These are phyloP conservation scores for Gouania willdenowi DNA, from an alignment of 2,797 vertebrate species.

Conservation along the genomic window DNA sequence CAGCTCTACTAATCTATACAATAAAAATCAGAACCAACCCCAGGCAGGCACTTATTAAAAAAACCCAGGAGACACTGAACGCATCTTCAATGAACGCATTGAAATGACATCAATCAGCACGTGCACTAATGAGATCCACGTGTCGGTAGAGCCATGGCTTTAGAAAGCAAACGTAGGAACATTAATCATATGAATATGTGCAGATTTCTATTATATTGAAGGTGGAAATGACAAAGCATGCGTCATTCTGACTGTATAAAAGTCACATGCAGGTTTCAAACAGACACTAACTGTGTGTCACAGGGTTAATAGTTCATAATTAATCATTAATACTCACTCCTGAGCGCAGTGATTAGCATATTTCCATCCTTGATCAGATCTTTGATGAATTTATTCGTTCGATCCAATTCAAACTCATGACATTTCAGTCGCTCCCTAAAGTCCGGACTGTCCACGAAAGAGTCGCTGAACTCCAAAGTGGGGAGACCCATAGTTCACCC, in stretches of 20 bases:
- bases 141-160: conserved; percentile 4
- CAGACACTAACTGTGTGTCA: too few species aligned
- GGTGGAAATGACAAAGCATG: too few species aligned
- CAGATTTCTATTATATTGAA: too few species aligned
- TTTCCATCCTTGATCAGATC: conserved; percentile 97
- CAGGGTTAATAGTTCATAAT: too few species aligned
- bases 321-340: conserved; percentile 94
- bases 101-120: neutral
- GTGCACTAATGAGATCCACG: conserved; percentile 1
- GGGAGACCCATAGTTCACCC: conserved; percentile 88
- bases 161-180: neutral
- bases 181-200: too few species aligned
- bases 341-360: conserved; percentile 87
- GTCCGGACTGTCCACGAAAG: conserved; percentile 92
- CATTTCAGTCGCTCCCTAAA: conserved; percentile 94
- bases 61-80: too few species aligned
- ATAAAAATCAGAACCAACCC: too few species aligned
- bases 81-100: conserved; percentile 6
- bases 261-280: too few species aligned
- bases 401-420: conserved; percentile 92
- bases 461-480: conserved; percentile 95
- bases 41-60: too few species aligned
- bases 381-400: conserved; percentile 97
- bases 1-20: too few species aligned
- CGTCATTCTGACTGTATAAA: too few species aligned